Evolutionary conservation across 35 echinoderm and acorn worm genomes (phyloP).

Genomic region (Ophiothrix spiculata): DNA sequence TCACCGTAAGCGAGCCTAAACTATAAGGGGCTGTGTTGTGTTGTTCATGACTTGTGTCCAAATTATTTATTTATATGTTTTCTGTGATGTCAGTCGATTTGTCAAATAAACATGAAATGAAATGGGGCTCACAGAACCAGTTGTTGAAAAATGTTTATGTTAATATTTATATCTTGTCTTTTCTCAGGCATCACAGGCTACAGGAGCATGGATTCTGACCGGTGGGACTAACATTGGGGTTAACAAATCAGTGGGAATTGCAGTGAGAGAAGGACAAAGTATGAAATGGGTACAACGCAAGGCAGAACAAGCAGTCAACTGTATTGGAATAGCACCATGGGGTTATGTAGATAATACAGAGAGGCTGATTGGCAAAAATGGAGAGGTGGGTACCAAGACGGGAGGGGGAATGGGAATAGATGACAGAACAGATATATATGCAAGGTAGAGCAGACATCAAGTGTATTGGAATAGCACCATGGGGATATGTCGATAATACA

Average conservation of each 20-base stretch:
- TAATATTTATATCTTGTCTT: not conserved
- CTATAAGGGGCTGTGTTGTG: too few relatives aligned
- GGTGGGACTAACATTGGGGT: slow-evolving; percentile 72
- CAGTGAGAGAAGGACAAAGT: slow-evolving; percentile 56
- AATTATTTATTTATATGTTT: too few relatives aligned
- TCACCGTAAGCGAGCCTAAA: too few relatives aligned
- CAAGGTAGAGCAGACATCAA: too few relatives aligned
- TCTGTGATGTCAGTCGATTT: too few relatives aligned
- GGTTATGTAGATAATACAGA: slow-evolving; percentile 63
- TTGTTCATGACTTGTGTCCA: too few relatives aligned
- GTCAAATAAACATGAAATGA: too few relatives aligned
- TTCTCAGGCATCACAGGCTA: slow-evolving; percentile 52
- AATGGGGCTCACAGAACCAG: too few relatives aligned
- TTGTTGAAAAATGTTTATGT: too few relatives aligned
- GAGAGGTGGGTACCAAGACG: slow-evolving; percentile 55
- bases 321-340: slow-evolving; percentile 75
- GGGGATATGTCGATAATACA: slow-evolving; percentile 61
- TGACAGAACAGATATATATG: too few relatives aligned
- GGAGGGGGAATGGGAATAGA: too few relatives aligned
- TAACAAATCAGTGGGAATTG: slow-evolving; percentile 57
- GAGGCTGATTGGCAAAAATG: slow-evolving; percentile 37
- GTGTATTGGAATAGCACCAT: slow-evolving; percentile 72
- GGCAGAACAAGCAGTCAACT: slow-evolving; percentile 27
- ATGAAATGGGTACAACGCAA: slow-evolving; percentile 47
- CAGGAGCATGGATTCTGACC: slow-evolving; percentile 66